Base-by-base conservation (phyloP, 2,888 invertebrate species). In the Cistogaster globosa region DNA sequence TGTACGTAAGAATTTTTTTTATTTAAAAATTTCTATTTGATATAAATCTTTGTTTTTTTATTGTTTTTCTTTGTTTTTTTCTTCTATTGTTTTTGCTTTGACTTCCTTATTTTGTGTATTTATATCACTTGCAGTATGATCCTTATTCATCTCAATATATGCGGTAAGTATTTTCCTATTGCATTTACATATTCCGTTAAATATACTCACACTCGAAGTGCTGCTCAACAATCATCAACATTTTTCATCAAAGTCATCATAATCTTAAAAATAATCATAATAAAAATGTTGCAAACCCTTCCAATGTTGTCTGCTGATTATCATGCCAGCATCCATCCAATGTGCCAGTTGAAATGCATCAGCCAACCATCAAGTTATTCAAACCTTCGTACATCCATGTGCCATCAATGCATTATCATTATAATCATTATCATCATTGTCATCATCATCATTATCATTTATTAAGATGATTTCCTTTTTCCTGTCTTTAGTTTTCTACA, bases 391-490 rank as follows among this genome's bases (percentile, higher is more conserved):
- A 53, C n/a, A 71, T 69, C 36, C 60, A 68, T 58, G 32, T 72
- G 65, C 63, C 80, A 81, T 72, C 77, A 81, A 72, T 83, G 81
- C 58, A 69, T 53, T 53, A 69, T 60, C 48, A 62, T 76, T 69
- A 62, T 76, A 63, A 63, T 69, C 51, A 53, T 75, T 36, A 57
- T 57, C 26, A 16, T 81, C 58, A 57, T 57, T 60, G 20, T 65
- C 85, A 86, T 81, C 74, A 76, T 48, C 58, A 32, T 65, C 85
- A 86, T 80, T 69, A 79, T 82, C 79, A 86, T 86, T 84, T 86
- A 82, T 86, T 68, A 67, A 84, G 84, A 82, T 86, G 84, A 86
- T 86, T 86, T 86, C 86, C 86, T 82, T 79, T 84, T 86, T 84
- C 84, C 83, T 86, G 79, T 80, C 79, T 83, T 83, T 83, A 80